Percentiles rank a stretch among this genome's conserved stretches.
Evolutionary conservation across 2,888 invertebrate species (phyloP).

Genomic region (Halictus quadricinctus): DNA sequence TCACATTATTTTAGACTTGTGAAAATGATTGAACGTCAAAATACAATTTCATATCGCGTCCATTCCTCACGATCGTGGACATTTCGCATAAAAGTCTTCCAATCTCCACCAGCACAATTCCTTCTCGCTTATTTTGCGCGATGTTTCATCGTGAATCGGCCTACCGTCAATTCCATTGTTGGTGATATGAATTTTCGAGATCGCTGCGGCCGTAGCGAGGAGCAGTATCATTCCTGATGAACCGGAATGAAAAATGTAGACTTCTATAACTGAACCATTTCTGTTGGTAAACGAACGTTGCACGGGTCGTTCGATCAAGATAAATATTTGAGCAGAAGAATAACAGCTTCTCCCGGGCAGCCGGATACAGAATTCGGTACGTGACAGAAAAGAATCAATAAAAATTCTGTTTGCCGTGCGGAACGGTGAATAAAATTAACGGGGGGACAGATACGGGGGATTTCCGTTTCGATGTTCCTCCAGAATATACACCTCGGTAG

Average conservation of each 20-base stretch:
- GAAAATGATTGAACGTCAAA: not conserved
- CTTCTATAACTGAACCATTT: not conserved
- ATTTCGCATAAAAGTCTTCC: not conserved
- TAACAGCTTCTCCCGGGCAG: not conserved
- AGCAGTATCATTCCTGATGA: not conserved
- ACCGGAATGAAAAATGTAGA: conserved; percentile 1
- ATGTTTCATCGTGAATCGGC: not conserved
- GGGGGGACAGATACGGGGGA: conserved; percentile 3
- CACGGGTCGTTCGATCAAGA: conserved; percentile 5
- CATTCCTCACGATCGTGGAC: not conserved
- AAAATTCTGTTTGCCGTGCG: conserved; percentile 6
- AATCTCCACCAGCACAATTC: not conserved
- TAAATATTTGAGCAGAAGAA: conserved; percentile 10
- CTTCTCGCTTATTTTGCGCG: not conserved
- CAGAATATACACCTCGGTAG: conserved; percentile 38
- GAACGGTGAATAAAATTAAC: conserved; percentile 36
- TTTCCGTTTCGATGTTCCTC: conserved; percentile 38
- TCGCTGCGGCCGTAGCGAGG: not conserved
- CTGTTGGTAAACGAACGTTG: conserved; percentile 5
- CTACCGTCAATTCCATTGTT: not conserved
- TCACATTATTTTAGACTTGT: too few species aligned
- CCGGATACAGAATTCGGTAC: not conserved
- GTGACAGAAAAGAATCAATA: conserved; percentile 10
- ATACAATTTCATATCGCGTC: not conserved
- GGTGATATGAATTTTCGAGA: not conserved